A percentile compares a stretch with the other conserved stretches of the same genome.
These are phyloP conservation scores for Tetrax tetrax DNA, from an alignment of 2,113 vertebrate genomes.

Conservation along the genomic window DNA sequence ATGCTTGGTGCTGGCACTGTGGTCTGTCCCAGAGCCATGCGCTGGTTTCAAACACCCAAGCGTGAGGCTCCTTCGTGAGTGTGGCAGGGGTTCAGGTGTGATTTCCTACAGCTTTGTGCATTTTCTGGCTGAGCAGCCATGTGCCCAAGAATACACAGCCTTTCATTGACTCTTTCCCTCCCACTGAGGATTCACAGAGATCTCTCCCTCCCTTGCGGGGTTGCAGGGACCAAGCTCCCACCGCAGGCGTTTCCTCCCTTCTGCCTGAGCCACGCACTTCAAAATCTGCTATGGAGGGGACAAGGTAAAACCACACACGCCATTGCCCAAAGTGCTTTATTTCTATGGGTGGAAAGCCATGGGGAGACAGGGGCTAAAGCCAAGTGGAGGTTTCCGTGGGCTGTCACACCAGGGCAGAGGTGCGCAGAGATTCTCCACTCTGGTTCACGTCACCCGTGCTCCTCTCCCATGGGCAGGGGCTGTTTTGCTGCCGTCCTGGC, in stretches of 20 bases:
- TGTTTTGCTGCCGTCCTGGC: neutral
- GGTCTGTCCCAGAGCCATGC: accelerated
- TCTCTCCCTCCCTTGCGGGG: neutral
- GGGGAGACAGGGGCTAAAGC: neutral
- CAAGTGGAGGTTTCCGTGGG: neutral
- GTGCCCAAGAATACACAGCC: neutral
- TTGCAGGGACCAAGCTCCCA: neutral
- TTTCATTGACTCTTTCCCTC: neutral
- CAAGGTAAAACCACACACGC: accelerated
- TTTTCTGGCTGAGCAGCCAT: neutral
- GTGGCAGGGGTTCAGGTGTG: neutral
- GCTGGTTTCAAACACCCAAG: too few relatives aligned
- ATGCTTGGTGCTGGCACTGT: accelerated
- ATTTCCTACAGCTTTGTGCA: neutral
- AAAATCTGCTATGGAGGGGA: neutral
- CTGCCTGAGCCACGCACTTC: neutral
- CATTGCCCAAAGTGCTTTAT: neutral
- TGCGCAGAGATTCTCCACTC: neutral
- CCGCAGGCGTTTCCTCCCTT: neutral
- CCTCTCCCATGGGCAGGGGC: neutral
- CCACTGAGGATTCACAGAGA: neutral
- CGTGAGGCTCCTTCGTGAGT: accelerated
- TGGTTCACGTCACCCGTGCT: accelerated
- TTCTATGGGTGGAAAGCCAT: neutral
- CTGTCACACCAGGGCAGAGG: neutral